Percentiles rank a stretch among this genome's conserved stretches.
Conservation (phyloP, 2,797 vertebrate genomes). For the Typhlichthys eigenmanni region DNA sequence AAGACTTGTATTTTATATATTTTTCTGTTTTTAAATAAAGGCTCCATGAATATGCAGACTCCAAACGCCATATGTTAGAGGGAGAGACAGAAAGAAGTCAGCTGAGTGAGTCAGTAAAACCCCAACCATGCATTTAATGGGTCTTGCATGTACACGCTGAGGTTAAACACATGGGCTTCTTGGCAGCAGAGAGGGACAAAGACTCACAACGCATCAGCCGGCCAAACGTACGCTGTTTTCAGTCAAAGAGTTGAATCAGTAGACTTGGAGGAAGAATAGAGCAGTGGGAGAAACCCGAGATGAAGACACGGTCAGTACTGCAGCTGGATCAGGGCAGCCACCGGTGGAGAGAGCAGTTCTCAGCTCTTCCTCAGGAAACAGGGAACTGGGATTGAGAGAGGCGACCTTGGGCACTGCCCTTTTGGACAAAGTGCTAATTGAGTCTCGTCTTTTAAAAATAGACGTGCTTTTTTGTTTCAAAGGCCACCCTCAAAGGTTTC, state of each 20-base stretch:
- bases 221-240: constrained; percentile 42
- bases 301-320: background rate
- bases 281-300: background rate
- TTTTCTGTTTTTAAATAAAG: no score
- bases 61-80: constrained; percentile 5
- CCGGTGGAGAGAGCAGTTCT: constrained; percentile 15
- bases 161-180: constrained; percentile 35
- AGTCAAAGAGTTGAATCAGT: constrained; percentile 8
- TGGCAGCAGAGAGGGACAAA: constrained; percentile 38
- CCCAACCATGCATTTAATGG: constrained; percentile 8
- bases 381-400: constrained; percentile 19
- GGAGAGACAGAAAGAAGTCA: background rate
- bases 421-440: constrained; percentile 65
- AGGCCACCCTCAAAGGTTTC: constrained; percentile 43
- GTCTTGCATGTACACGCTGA: constrained; percentile 9
- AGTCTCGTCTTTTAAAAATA: constrained; percentile 56
- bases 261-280: background rate
- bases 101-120: constrained; percentile 14
- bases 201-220: constrained; percentile 22
- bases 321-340: background rate
- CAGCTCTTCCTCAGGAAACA: constrained; percentile 62
- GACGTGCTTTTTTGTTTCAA: constrained; percentile 37
- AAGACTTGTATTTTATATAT: no score
- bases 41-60: constrained; percentile 6
- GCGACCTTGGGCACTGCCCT: constrained; percentile 15